Evolutionary conservation across 2,888 invertebrate genomes (phyloP).

Genomic region (Eupithecia vulgata): DNA sequence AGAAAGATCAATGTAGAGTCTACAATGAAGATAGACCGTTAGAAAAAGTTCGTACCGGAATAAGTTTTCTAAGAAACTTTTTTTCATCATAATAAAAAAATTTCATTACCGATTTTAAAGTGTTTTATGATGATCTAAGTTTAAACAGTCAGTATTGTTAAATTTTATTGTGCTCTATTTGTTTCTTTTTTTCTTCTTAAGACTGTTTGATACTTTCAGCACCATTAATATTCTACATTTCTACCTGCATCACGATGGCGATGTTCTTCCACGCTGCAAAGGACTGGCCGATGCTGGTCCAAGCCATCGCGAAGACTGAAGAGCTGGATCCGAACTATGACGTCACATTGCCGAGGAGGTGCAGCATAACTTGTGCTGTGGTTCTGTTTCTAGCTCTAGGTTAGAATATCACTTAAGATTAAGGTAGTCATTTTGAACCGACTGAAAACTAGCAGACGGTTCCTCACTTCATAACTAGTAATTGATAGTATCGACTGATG

Average conservation of each 20-base stretch:
- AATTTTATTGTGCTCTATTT: too few relatives aligned
- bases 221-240: constrained; percentile 68
- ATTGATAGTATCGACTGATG: neutral
- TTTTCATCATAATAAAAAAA: too few relatives aligned
- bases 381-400: constrained; percentile 63
- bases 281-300: constrained; percentile 65
- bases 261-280: constrained; percentile 66
- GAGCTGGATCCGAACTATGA: constrained; percentile 67
- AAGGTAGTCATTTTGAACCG: neutral
- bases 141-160: neutral
- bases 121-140: neutral
- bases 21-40: too few relatives aligned
- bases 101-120: neutral
- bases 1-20: too few relatives aligned
- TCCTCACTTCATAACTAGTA: neutral
- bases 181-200: neutral
- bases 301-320: constrained; percentile 62
- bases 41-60: too few relatives aligned
- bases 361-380: constrained; percentile 67
- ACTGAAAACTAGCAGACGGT: neutral
- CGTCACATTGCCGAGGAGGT: constrained; percentile 54
- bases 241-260: constrained; percentile 65
- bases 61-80: too few relatives aligned
- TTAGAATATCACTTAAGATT: constrained; percentile 46
- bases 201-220: constrained; percentile 54